These are phyloP conservation scores for Spisula solida DNA, from an alignment of 2,888 invertebrate species.

Conservation along the genomic window DNA sequence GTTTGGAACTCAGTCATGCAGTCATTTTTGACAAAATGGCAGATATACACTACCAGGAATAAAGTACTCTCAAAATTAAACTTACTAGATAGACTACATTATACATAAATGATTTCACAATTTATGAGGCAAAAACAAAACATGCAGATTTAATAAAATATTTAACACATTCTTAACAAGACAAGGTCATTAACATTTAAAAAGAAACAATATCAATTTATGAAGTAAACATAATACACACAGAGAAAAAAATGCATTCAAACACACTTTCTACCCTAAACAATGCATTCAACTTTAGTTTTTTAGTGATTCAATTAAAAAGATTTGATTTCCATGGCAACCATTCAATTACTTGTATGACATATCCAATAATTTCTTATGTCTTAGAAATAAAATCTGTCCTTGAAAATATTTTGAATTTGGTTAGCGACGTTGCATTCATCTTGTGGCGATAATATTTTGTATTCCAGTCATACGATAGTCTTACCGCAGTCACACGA, in stretches of 20 bases:
- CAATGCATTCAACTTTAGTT: background rate
- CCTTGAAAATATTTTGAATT: no score
- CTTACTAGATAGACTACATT: background rate
- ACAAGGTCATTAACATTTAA: background rate
- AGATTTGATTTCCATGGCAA: slow-evolving; percentile 1
- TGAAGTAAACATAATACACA: background rate
- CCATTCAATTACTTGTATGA: background rate
- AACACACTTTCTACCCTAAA: background rate
- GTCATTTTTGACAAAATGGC: no score
- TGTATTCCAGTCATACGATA: no score
- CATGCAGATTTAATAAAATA: slow-evolving; percentile 23
- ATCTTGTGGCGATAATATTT: no score
- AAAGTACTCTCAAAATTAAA: no score
- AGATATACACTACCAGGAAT: no score
- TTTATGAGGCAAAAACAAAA: background rate
- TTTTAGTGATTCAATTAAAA: background rate
- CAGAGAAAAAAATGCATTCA: slow-evolving; percentile 15
- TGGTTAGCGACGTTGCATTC: no score
- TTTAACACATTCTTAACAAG: background rate
- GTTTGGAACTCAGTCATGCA: no score
- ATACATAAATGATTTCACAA: slow-evolving; percentile 23
- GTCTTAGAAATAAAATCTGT: no score
- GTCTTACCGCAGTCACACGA: no score
- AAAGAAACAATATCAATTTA: background rate
- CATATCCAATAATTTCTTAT: background rate